Evolutionary conservation across 2,888 invertebrate species (phyloP), one percentile per base, ranked within the genome.

Genomic region (Gnatocerus cornutus): DNA sequence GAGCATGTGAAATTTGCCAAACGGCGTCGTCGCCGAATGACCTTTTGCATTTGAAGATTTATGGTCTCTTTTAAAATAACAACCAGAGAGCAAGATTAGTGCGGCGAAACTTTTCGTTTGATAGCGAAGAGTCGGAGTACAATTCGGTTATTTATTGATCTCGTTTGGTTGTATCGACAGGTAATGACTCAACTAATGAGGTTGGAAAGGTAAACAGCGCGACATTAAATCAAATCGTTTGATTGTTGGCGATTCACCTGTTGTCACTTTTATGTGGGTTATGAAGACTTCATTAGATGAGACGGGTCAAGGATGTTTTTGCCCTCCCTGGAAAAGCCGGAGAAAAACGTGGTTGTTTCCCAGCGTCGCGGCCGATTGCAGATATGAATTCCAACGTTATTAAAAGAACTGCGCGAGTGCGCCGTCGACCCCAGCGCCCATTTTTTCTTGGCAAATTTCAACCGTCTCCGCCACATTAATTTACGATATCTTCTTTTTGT

Each of bases 401-500:
- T 39, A 55, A 55, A 55, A 55, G 21, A 37, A 39, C n/a, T 37
- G 52, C 10, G 7, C 2, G n/a, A 13, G 52, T 8, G 30, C 52
- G 29, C 29, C n/a, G 16, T 29, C 6, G 46, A 46, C 8, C 8
- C 16, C 6, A n/a, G 59, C 14, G 45, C 46, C 9, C 52, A 55
- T 64, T 64, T 65, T 65, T 48, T 46, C 14, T 48, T 56, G 27
- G 65, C 65, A 37, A 65, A 65, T 56, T 65, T 65, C 56, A 56
- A 65, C 65, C 56, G 65, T 65, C 65, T 65, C 9, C 48, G 13
- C 56, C 48, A 39, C 65, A 65, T 65, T 65, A 65, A 65, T 65
- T 65, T 65, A 65, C 68, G 63, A 45, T 41, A 39, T 67, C 64
- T 61, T 65, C 56, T 69, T 65, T 69, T 65, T 65, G 69, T 69